phyloP scores from a whole-genome alignment of 2,797 vertebrate species.

The Hippopotamyrus pictus region DNA sequence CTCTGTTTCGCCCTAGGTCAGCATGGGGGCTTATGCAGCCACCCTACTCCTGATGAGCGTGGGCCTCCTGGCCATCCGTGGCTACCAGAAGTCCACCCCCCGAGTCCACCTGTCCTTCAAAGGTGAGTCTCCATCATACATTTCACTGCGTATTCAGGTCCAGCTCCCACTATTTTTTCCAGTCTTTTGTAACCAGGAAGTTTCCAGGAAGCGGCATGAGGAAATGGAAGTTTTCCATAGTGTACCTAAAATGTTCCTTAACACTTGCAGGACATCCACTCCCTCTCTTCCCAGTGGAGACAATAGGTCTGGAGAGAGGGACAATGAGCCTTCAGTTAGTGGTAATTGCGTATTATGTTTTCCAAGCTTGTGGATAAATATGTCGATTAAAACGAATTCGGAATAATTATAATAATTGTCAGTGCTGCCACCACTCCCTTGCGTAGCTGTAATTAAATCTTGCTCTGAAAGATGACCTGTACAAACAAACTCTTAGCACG shows the following conservation, averaged over 20 bases:
- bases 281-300: background rate
- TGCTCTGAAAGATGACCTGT: background rate
- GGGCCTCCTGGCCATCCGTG: background rate
- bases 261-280: background rate
- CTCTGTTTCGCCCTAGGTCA: background rate
- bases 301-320: background rate
- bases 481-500: background rate
- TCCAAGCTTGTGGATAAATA: slow-evolving; percentile 10
- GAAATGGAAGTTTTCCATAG: background rate
- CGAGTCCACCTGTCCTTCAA: slow-evolving; percentile 26
- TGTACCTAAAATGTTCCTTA: background rate
- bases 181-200: background rate
- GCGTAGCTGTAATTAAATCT: slow-evolving; percentile 8
- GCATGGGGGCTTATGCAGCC: slow-evolving; percentile 13
- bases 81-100: slow-evolving; percentile 12
- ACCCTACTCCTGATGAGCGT: slow-evolving; percentile 7
- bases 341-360: slow-evolving; percentile 1
- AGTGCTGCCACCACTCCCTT: background rate
- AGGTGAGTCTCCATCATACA: slow-evolving; percentile 12
- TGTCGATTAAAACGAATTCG: slow-evolving; percentile 7
- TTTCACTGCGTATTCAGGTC: background rate
- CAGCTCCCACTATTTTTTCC: background rate
- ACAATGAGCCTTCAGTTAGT: background rate
- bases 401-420: slow-evolving; percentile 15
- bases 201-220: background rate